Evolutionary conservation across 1,140 invertebrate genomes (phyloP).

Genomic region (Conus ventricosus): DNA sequence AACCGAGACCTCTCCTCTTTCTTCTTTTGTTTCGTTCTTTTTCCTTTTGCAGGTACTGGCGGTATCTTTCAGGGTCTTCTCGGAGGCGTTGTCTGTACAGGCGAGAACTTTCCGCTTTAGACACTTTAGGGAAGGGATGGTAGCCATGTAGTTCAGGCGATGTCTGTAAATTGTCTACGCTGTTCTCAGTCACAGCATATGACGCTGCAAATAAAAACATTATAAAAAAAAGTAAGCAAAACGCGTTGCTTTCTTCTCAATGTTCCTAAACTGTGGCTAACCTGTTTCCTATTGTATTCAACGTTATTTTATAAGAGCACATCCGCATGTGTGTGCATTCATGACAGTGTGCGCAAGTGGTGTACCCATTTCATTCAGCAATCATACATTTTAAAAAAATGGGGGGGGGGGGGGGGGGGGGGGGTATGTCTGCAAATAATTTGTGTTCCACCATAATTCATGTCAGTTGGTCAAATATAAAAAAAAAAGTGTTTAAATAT

Average conservation of each 20-base stretch:
- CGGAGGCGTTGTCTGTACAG: constrained; percentile 1
- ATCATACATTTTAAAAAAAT: too few species aligned
- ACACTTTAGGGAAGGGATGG: not conserved
- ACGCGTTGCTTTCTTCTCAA: not conserved
- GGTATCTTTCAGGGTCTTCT: not conserved
- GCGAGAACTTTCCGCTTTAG: not conserved
- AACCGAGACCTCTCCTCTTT: not conserved
- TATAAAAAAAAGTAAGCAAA: not conserved
- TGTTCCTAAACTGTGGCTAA: too few species aligned
- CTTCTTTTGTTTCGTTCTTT: not conserved
- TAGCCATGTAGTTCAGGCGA: not conserved
- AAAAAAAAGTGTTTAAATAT: too few species aligned
- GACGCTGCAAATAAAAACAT: not conserved
- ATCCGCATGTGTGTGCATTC: too few species aligned
- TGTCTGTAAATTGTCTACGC: not conserved
- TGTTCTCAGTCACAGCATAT: not conserved
- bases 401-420: too few species aligned
- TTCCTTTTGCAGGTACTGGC: not conserved
- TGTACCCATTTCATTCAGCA: too few species aligned
- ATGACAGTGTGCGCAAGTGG: too few species aligned
- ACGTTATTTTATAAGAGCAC: too few species aligned
- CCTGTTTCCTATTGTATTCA: too few species aligned
- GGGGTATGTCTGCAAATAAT: too few species aligned
- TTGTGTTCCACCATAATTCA: too few species aligned
- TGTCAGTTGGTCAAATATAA: too few species aligned